phyloP scores from a whole-genome alignment of 2,797 vertebrate genomes.

The Coranthus polyacanthus region DNA sequence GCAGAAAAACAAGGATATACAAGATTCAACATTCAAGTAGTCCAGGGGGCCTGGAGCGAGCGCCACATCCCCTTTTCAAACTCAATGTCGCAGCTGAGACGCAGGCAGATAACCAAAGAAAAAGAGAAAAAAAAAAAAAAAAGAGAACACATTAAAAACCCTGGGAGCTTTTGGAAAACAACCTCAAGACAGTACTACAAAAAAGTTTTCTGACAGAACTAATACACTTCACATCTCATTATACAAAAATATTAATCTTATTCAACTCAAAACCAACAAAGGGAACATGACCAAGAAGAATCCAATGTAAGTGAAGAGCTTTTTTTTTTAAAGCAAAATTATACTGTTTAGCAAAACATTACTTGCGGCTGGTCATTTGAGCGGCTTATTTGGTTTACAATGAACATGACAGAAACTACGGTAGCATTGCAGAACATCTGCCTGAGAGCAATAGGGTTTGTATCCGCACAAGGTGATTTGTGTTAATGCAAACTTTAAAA shows the following conservation, averaged over 20 bases:
- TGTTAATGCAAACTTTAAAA: constrained; percentile 73
- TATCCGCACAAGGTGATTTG: constrained; percentile 31
- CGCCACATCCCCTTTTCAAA: constrained; percentile 6
- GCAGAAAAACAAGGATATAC: constrained; percentile 40
- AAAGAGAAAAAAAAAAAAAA: constrained; percentile 17
- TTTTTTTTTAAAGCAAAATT: constrained; percentile 6
- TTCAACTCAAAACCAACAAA: constrained; percentile 57
- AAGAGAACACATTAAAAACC: constrained; percentile 30
- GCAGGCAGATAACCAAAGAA: constrained; percentile 26
- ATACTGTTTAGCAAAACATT: constrained; percentile 31
- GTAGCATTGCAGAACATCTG: constrained; percentile 23
- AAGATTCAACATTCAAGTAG: constrained; percentile 52
- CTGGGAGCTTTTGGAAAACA: constrained; percentile 51
- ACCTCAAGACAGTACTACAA: constrained; percentile 59
- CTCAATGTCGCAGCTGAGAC: constrained; percentile 34
- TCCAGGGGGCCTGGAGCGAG: constrained; percentile 15
- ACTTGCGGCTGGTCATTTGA: constrained; percentile 15
- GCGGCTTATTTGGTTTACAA: constrained; percentile 45
- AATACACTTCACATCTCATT: constrained; percentile 63
- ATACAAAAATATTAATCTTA: constrained; percentile 81
- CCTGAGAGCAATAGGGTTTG: constrained; percentile 34
- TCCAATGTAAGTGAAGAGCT: constrained; percentile 21
- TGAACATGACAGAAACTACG: constrained; percentile 23
- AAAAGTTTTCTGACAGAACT: constrained; percentile 58
- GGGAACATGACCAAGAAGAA: constrained; percentile 37